phyloP scores from a whole-genome alignment of 37 sponge, comb jelly and placozoan genomes.

The Chondrilla cf. caribensis region DNA sequence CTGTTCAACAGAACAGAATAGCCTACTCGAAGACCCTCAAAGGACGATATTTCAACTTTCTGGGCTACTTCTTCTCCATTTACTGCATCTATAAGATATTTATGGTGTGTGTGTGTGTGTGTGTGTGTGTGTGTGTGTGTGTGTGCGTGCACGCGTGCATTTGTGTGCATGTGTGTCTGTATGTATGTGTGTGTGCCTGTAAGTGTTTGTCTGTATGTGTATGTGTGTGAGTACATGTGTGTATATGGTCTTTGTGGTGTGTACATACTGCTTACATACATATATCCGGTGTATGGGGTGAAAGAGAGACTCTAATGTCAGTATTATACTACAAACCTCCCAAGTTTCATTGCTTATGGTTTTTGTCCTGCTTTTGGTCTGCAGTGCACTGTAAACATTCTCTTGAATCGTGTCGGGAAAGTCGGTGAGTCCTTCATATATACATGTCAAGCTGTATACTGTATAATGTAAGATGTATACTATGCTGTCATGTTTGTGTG shows the following conservation, averaged over 20 bases:
- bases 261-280: no score
- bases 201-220: no score
- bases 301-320: no score
- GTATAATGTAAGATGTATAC: neutral
- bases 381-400: constrained; percentile 90
- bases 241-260: no score
- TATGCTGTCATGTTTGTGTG: no score
- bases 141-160: no score
- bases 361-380: neutral
- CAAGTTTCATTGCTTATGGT: neutral
- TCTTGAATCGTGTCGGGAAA: constrained; percentile 95
- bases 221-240: no score
- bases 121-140: no score
- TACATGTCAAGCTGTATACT: neutral
- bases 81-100: constrained; percentile 94
- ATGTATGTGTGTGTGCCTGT: no score
- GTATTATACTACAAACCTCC: neutral
- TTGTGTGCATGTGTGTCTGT: no score
- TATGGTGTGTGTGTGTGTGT: constrained; percentile 59
- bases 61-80: constrained; percentile 95
- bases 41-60: constrained; percentile 89
- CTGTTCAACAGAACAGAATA: constrained; percentile 64
- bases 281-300: no score
- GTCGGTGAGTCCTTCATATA: constrained; percentile 51
- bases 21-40: constrained; percentile 86